Conservation (phyloP, 1,140 invertebrate genomes). For the Drosophila tsacasi region DNA sequence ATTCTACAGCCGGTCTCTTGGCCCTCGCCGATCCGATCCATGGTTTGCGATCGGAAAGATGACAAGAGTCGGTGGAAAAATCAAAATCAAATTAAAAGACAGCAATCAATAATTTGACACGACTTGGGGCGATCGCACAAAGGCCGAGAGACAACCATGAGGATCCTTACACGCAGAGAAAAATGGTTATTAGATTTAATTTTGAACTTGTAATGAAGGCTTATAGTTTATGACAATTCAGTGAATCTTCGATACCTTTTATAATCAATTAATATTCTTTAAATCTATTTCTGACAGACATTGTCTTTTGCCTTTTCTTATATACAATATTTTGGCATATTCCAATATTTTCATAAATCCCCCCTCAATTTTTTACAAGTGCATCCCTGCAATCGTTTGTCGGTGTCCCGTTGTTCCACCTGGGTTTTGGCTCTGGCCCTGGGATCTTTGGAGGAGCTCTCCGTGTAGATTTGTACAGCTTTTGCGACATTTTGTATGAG, state of each 20-base stretch:
- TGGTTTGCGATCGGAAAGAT: constrained; percentile 63
- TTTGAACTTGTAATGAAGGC: neutral
- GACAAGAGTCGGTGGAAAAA: constrained; percentile 60
- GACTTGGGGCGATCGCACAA: constrained; percentile 52
- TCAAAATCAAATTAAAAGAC: constrained; percentile 81
- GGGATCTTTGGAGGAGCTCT: constrained; percentile 20
- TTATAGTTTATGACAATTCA: too few relatives aligned
- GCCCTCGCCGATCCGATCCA: constrained; percentile 10
- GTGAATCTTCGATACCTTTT: too few relatives aligned
- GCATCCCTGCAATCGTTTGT: constrained; percentile 24
- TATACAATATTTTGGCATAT: too few relatives aligned
- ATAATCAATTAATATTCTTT: too few relatives aligned
- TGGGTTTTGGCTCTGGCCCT: constrained; percentile 1
- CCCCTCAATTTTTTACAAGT: neutral
- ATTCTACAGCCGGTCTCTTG: constrained; percentile 22
- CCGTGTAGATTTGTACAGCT: constrained; percentile 57
- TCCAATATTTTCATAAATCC: neutral
- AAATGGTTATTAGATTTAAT: too few relatives aligned
- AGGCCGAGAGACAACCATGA: constrained; percentile 34
- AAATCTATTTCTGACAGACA: too few relatives aligned
- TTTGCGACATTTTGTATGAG: constrained; percentile 76
- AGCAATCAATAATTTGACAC: constrained; percentile 78
- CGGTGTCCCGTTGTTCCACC: constrained; percentile 56
- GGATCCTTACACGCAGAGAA: constrained; percentile 20
- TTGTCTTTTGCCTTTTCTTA: too few relatives aligned